Evolutionary conservation across 2,113 vertebrate species (phyloP), one percentile per base, ranked within the genome.

Genomic region (Engraulis encrasicolus): DNA sequence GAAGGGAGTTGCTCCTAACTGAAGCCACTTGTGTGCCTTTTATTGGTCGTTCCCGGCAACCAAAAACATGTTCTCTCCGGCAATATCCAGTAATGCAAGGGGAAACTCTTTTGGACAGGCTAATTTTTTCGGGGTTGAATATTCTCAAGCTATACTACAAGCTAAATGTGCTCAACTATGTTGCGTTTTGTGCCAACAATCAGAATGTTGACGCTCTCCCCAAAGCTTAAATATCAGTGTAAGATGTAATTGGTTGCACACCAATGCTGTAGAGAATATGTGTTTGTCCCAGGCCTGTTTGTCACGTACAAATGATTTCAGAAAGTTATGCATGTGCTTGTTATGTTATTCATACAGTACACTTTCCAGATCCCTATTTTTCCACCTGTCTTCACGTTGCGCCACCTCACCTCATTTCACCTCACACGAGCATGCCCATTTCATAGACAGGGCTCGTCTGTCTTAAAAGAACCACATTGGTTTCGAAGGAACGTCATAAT

Each of bases 21-120:
- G 84, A 90, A 95, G 92, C 93, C 93, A 93, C 93, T 94, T 92
- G 93, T 94, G 92, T 91, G 92, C 87, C 85, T 93, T 94, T 94
- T 94, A 95, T 93, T 93, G 93, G 91, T 90, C 90, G 87, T 92
- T 90, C 88, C 92, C 81, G 91, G 84, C 90, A 91, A 94, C 91
- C 89, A 89, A 89, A 92, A 93, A 88, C 91, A 89, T 89, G 87
- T 90, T 90, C 90, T 91, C 66, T 74, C 66, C 31, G 34, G 66
- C 66, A 74, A 74, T 74, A 74, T 74, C 66, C 66, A 74, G 66
- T 27, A 74, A 34, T 74, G 66, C 17, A 27, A 27, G 58, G 23
- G 27, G 17, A 31, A 90, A 92, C 90, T 90, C 89, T 87, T 86
- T 82, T 89, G 86, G 82, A 49, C 85, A 50, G 87, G 81, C 89